Evolutionary conservation across 1,140 invertebrate genomes (phyloP), one percentile per base, ranked within the genome.

Genomic region (Drosophila nigromelanica): DNA sequence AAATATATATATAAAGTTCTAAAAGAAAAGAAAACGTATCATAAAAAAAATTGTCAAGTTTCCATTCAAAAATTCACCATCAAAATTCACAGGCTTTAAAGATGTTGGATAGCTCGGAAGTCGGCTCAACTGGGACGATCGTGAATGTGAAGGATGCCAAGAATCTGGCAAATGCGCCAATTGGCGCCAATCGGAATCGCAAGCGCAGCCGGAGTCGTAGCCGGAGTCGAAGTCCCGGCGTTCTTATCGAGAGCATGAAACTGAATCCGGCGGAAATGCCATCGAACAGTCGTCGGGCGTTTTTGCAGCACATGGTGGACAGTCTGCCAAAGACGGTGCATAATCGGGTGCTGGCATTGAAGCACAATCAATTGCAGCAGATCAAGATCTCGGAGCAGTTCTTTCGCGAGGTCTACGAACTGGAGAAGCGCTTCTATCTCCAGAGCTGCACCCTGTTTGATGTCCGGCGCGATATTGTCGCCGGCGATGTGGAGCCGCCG

Each of bases 361-460:
- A 99, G 91, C 96, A 98, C 82, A 91, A 99, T 4, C 98, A 99
- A 92, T 93, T 98, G 69, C 94, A 97, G 76, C 94, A 95, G 48
- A 96, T 97, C 0, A 95, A 98, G 76, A 94, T 99, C 39, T 98
- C 99, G 92, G 96, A 97, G 6, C 95, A 98, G 89, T 99, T 99
- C 93, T 99, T 98, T 91, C 95, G 97, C 78, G 98, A 99, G 89
- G 85, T 99, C 30, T 98, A 99, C 92, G 94, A 95, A 7, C 93
- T 99, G n/a, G 98, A 99, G 93, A 96, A 96, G 90, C 97, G 97
- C 92, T 99, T 98, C 92, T 95, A 97, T 73, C 94, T 95, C 74
- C 92, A 96, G 77, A 99, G 98, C 86, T 93, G 94, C 45, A 95
- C 95, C 0, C 91, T 97, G 21, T 97, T 97, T 91, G 95, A 97